These are phyloP conservation scores for Notolepis coatsorum DNA, from an alignment of 2,797 vertebrate genomes.

Conservation along the genomic window DNA sequence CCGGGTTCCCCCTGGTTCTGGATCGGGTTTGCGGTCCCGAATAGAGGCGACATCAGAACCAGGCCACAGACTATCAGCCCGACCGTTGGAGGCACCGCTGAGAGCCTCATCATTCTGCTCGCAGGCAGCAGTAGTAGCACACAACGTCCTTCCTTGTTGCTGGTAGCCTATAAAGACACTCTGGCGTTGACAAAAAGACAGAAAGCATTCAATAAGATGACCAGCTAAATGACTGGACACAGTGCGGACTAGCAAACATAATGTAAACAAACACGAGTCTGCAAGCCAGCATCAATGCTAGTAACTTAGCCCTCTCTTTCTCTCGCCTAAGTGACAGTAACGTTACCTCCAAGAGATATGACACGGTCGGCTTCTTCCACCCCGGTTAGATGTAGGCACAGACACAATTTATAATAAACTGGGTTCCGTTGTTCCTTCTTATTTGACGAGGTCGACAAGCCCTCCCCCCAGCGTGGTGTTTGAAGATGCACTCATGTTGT, in stretches of 20 bases:
- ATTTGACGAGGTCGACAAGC: no score
- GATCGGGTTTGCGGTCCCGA: slow-evolving; percentile 47
- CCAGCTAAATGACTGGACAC: not conserved
- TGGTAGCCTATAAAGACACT: not conserved
- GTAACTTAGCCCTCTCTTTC: not conserved
- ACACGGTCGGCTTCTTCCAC: not conserved
- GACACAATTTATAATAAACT: accelerated
- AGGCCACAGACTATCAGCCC: slow-evolving; percentile 30
- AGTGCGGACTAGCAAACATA: not conserved
- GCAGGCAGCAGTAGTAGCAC: not conserved
- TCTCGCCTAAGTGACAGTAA: no score
- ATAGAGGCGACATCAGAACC: slow-evolving; percentile 27
- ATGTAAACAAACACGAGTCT: not conserved
- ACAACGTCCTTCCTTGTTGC: not conserved
- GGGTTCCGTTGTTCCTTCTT: no score
- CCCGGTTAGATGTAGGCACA: not conserved
- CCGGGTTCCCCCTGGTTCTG: not conserved
- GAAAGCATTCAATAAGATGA: not conserved
- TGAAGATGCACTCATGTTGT: not conserved
- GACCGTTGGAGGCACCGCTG: not conserved
- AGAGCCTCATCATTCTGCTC: slow-evolving; percentile 41
- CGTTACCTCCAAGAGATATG: slow-evolving; percentile 4
- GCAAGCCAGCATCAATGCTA: not conserved
- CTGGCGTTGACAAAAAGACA: not conserved
- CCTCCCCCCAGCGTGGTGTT: not conserved